phyloP scores from a whole-genome alignment of 2,888 invertebrate genomes.

The Serrognathus titanus region DNA sequence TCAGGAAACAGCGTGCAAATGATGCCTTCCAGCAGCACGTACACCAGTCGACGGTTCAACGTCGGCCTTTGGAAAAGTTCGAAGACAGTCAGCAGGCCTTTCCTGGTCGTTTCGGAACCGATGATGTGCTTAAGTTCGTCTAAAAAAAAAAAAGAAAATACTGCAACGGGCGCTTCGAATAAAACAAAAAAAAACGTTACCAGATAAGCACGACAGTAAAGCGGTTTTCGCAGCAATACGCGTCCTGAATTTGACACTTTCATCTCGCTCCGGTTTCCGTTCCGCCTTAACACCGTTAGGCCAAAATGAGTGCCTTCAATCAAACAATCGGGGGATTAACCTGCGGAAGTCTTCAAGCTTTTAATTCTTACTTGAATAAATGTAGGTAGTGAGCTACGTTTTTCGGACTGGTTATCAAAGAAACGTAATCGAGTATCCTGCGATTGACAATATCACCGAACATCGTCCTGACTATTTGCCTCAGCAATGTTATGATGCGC shows the following conservation, averaged over 20 bases:
- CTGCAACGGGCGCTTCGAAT: neutral
- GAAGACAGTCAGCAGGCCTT: conserved; percentile 79
- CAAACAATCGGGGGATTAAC: neutral
- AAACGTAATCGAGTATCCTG: conserved; percentile 84
- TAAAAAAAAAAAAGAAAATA: conserved; percentile 39
- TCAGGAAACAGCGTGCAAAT: conserved; percentile 76
- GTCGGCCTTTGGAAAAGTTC: conserved; percentile 84
- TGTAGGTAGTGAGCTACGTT: conserved; percentile 85
- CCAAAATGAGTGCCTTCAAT: conserved; percentile 57
- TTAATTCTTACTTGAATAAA: conserved; percentile 69
- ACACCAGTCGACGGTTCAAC: conserved; percentile 78
- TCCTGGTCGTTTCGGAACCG: conserved; percentile 81
- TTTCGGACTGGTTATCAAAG: conserved; percentile 80
- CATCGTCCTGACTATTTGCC: conserved; percentile 76
- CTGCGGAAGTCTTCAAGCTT: neutral
- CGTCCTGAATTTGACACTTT: conserved; percentile 62
- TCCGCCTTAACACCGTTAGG: conserved; percentile 54
- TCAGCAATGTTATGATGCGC: conserved; percentile 68
- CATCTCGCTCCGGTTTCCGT: conserved; percentile 39
- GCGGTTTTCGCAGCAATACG: conserved; percentile 83
- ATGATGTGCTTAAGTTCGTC: conserved; percentile 89
- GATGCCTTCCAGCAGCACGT: conserved; percentile 80
- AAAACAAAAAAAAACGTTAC: conserved; percentile 44
- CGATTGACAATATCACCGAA: conserved; percentile 82
- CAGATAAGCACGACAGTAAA: conserved; percentile 77